A percentile compares a stretch with the other conserved stretches of the same genome.
These are phyloP conservation scores for Tetraneura akinire DNA, from an alignment of 1,140 invertebrate species.

Conservation along the genomic window DNA sequence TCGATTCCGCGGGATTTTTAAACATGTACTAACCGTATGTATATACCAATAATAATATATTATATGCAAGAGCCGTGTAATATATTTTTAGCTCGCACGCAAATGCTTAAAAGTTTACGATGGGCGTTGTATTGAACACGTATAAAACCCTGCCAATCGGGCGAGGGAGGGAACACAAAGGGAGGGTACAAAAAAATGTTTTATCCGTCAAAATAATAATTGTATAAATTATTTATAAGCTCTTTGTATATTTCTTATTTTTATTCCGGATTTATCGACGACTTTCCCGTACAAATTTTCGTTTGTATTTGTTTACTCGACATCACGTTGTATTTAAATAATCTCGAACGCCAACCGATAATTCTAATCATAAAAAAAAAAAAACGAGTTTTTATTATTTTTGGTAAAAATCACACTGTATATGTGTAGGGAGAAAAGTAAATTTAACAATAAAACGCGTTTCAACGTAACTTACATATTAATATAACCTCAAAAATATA, in stretches of 20 bases:
- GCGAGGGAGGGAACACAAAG: slow-evolving; percentile 30
- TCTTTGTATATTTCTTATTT: slow-evolving; percentile 23
- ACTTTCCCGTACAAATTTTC: slow-evolving; percentile 15
- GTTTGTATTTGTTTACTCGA: not conserved
- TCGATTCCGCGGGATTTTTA: not conserved
- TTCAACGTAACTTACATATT: slow-evolving; percentile 3
- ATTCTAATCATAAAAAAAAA: too few species aligned
- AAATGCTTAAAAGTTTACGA: slow-evolving; percentile 27
- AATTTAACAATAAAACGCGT: not conserved
- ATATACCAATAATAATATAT: not conserved
- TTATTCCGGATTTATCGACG: slow-evolving; percentile 27
- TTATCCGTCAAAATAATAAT: slow-evolving; percentile 35
- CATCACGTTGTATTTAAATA: slow-evolving; percentile 31
- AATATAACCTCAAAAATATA: slow-evolving; percentile 16
- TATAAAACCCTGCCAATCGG: not conserved
- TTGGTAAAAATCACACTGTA: not conserved
- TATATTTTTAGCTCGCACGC: slow-evolving; percentile 7
- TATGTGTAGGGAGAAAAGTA: not conserved
- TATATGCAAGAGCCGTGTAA: not conserved
- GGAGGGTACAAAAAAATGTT: slow-evolving; percentile 11
- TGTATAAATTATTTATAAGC: slow-evolving; percentile 45
- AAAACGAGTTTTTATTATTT: slow-evolving; percentile 25
- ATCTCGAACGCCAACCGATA: slow-evolving; percentile 54
- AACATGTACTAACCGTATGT: slow-evolving; percentile 7
- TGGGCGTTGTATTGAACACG: not conserved